phyloP scores from a whole-genome alignment of 2,888 invertebrate genomes.

The Mamestra brassicae region DNA sequence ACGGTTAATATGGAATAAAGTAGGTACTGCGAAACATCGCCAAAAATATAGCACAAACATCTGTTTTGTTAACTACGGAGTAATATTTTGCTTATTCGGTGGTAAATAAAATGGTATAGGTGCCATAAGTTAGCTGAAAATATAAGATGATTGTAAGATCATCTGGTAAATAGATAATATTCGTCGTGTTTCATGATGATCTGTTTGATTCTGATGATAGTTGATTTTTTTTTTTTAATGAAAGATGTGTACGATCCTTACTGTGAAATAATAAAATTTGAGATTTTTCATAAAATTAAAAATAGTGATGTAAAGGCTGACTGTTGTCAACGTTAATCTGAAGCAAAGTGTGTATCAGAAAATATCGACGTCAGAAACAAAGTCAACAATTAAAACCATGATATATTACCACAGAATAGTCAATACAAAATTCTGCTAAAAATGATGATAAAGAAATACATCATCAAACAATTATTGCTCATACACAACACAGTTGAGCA shows the following conservation, averaged over 20 bases:
- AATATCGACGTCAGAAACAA: neutral
- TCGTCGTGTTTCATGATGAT: neutral
- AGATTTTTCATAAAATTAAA: no score
- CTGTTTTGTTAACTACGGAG: no score
- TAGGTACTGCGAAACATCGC: no score
- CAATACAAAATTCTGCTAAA: slow-evolving; percentile 23
- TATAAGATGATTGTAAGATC: no score
- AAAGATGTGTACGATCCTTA: neutral
- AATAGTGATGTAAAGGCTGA: neutral
- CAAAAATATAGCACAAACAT: neutral
- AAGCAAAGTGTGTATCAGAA: neutral
- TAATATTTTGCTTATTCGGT: no score
- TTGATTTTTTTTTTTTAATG: no score
- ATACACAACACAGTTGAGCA: slow-evolving; percentile 58
- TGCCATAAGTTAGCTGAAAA: no score
- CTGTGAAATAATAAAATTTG: neutral
- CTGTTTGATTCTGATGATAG: neutral
- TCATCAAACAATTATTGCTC: slow-evolving; percentile 50
- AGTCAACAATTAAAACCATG: neutral
- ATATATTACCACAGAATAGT: neutral
- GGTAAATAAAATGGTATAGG: no score
- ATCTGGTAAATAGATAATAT: neutral
- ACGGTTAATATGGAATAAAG: no score
- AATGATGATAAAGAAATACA: slow-evolving; percentile 28
- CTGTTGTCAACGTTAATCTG: neutral